Evolutionary conservation across 1,140 invertebrate genomes (phyloP), one percentile per base, ranked within the genome.

Genomic region (Philopotamus ludificatus): DNA sequence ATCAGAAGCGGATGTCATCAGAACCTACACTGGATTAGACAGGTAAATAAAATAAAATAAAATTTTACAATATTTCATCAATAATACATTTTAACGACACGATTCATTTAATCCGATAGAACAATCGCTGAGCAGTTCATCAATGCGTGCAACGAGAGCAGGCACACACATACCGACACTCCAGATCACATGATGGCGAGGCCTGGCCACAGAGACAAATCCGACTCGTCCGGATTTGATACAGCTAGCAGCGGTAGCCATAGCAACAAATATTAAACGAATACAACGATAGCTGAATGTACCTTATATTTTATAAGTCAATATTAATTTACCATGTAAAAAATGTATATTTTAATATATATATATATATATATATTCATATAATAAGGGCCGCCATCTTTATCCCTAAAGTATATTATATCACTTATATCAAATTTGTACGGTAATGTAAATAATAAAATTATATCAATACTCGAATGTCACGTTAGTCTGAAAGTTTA

Each of bases 41-140:
- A 80, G 77, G 77, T 79, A 34, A 18, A 22, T 20, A 3, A 21
- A 49, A 8, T 12, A 9, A n/a, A 49, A 49, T 9, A 49, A n/a
- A n/a, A n/a, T n/a, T 34, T 12, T 34, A 34, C 28, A 34, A 34
- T 34, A 49, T 16, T 8, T 49, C 45, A 49, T 49, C 45, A 15
- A 49, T 4, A 16, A 8, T 7, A 16, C n/a, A 39, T 39, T 39
- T 39, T 39, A n/a, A n/a, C n/a, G n/a, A n/a, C n/a, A n/a, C n/a
- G n/a, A n/a, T n/a, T 2, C n/a, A 1, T 53, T 58, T 42, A 55
- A 28, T 58, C 3, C 60, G 73, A 0, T 75, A 79, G 84, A 53
- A 78, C 79, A n/a, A 82, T 86, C 63, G 85, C 85, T 3, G 85
- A 86, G 71, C 83, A 86, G 73, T 87, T 86, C 75, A 87, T 87